Base-by-base conservation (phyloP, 2,113 vertebrate genomes). In the Triplophysa rosa region DNA sequence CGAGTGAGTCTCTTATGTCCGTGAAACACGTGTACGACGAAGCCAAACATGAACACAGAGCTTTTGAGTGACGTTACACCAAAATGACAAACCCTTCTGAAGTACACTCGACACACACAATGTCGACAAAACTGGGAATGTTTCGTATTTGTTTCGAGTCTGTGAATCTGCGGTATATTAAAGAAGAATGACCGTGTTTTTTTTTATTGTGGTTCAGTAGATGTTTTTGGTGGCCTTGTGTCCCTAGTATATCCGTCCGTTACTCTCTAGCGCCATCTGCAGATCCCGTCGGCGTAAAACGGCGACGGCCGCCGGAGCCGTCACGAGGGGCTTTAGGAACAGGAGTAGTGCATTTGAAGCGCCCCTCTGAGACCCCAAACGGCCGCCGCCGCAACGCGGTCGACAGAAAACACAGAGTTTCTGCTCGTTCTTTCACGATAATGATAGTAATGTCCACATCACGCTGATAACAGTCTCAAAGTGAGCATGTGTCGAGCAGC, bases 391-490 rank as follows among this genome's bases (percentile, higher is more conserved):
- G 59, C 58, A 74, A 75, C 64, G 71, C 84, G 74, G 68, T 80
- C 74, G 87, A 87, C 71, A 84, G 89, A 87, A 87, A 87, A 80
- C 79, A 86, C 87, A 83, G 77, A 79, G 72, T 72, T 75, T 88
- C 83, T 77, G 68, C 66, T 83, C 72, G 81, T 84, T 78, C 84
- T 86, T 89, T 79, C 64, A 47, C 40, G 85, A 87, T 65, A 85
- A 84, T 78, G 81, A 87, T 86, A 85, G 63, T 82, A 85, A 69
- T 77, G 82, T 70, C 40, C 69, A 86, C 86, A 78, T 87, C 33
- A 8, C 59, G 82, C 81, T 86, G 86, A 89, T 91, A 92, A 92
- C 90, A 93, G 90, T 93, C 89, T 86, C 91, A 88, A 91, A 61
- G 76, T 71, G 81, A 73, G n/a, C 87, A 87, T 64, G 81, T 72